Percentiles rank a stretch among this genome's conserved stretches.
Evolutionary conservation across 2,888 invertebrate genomes (phyloP).

Genomic region (Epinotia nisella): DNA sequence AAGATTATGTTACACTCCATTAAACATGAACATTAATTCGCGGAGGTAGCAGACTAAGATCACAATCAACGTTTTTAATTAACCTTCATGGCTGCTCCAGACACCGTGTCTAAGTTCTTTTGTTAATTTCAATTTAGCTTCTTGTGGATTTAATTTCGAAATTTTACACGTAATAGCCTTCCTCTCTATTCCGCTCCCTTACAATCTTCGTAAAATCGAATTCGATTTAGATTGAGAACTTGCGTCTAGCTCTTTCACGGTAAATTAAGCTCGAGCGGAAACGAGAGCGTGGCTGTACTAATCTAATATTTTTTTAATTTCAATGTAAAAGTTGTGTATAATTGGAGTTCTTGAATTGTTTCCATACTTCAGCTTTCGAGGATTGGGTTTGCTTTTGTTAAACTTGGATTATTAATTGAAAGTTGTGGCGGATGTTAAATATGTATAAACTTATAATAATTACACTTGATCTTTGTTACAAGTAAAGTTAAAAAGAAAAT

Average conservation of each 20-base stretch:
- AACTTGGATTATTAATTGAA: conserved; percentile 14
- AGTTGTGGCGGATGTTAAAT: conserved; percentile 12
- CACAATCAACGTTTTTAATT: conserved; percentile 31
- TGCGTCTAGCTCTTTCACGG: not conserved
- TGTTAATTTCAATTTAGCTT: conserved; percentile 40
- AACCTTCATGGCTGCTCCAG: conserved; percentile 27
- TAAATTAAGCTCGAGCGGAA: not conserved
- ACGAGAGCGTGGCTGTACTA: not conserved
- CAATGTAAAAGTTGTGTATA: not conserved
- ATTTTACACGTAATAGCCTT: conserved; percentile 34
- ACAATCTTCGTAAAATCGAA: not conserved
- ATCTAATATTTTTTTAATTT: not conserved
- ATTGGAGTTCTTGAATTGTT: conserved; percentile 23
- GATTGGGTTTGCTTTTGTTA: conserved; percentile 20
- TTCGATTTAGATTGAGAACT: no score
- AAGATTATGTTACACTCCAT: not conserved
- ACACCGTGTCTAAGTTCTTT: conserved; percentile 36
- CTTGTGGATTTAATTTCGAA: conserved; percentile 31
- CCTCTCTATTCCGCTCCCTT: not conserved
- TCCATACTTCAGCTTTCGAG: conserved; percentile 10
- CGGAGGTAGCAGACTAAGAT: not conserved
- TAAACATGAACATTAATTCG: not conserved
- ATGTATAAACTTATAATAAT: conserved; percentile 15
- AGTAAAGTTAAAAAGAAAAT: not conserved
- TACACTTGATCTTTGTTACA: conserved; percentile 4